These are phyloP conservation scores for Odobenus rosmarus DNA, from an alignment of 2,113 vertebrate species.

Conservation along the genomic window DNA sequence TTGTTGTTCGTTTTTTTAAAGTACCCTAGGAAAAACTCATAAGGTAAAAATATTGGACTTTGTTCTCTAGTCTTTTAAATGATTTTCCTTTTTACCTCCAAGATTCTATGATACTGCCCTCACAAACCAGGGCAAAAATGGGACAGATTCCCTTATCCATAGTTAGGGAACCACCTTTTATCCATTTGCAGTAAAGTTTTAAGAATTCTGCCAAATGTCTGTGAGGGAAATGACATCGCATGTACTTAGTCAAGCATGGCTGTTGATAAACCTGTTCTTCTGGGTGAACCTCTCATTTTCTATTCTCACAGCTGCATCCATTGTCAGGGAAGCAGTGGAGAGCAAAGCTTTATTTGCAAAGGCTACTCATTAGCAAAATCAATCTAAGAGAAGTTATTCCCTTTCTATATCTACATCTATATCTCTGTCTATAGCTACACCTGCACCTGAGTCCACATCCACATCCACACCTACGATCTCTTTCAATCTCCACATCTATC, in stretches of 20 bases:
- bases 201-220: neutral
- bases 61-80: neutral
- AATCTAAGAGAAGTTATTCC: neutral
- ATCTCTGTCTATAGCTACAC: neutral
- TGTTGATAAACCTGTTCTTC: neutral
- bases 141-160: neutral
- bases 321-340: neutral
- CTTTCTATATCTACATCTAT: neutral
- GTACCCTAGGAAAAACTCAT: neutral
- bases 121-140: neutral
- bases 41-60: neutral
- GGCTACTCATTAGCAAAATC: neutral
- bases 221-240: neutral
- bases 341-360: neutral
- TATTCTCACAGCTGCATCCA: neutral
- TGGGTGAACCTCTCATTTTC: neutral
- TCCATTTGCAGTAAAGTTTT: neutral
- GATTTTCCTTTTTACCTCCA: constrained; percentile 4
- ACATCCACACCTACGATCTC: neutral
- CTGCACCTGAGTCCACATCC: neutral
- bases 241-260: neutral
- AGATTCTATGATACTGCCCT: neutral
- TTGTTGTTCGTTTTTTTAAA: neutral
- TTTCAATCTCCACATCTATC: neutral
- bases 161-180: neutral